Evolutionary conservation across 2,888 invertebrate species (phyloP), one percentile per base, ranked within the genome.

Genomic region (Osmoderma eremita): DNA sequence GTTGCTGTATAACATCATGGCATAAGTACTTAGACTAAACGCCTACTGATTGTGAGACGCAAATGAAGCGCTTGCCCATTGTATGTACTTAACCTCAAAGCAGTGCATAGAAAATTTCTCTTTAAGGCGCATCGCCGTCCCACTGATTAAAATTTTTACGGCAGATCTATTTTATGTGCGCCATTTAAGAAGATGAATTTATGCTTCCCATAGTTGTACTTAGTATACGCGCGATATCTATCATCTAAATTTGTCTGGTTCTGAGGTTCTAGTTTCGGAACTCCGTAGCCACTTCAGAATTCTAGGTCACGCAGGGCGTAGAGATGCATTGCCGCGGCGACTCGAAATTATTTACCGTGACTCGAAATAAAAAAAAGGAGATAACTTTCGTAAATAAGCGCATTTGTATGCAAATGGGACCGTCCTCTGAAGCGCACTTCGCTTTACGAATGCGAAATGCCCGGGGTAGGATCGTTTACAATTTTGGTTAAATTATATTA

Each of bases 321-420:
- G 20, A 17, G 17, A 61, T 48, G 36, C n/a, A 36, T 48, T 30
- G 45, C 24, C 17, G 45, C 15, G 30, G 13, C 45, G 45, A 61
- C 5, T 48, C 30, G 45, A 61, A 61, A 61, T 61, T 45, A 61
- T 45, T 45, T 61, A 61, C 45, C 58, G 30, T 61, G 58, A 45
- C 58, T 45, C 18, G 45, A 24, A 45, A 36, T 45, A 61, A 45
- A 61, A 8, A 45, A 58, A 61, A 48, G 17, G 45, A 18, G 45
- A 61, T 61, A 61, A 61, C 45, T 61, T 36, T 15, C 4, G 45
- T 0, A 61, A 45, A 45, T 61, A 45, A 30, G 45, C 30, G 13
- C 58, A 61, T 61, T 61, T 61, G 42, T 61, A 61, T 61, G 58
- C 45, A 61, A 61, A 61, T 61, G 30, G 17, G 45, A n/a, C 17